Evolutionary conservation across 2,797 vertebrate genomes (phyloP).

Genomic region (Sebastes taczanowskii): DNA sequence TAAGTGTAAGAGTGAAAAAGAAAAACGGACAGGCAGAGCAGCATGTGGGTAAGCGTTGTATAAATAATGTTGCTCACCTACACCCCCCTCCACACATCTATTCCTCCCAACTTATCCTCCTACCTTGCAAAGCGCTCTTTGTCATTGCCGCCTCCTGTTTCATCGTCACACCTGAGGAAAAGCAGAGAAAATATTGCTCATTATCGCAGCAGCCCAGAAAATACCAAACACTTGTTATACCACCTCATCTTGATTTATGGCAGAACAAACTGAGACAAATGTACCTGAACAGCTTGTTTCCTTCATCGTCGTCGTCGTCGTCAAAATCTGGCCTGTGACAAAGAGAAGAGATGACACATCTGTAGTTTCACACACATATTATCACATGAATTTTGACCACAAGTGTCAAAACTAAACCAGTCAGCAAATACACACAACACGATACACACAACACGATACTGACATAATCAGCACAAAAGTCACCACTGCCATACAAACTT

Average conservation of each 20-base stretch:
- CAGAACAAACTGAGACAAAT: not conserved
- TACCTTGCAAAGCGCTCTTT: conserved; percentile 99
- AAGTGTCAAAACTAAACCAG: not conserved
- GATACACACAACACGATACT: not conserved
- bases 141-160: conserved; percentile 87
- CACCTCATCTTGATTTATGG: not conserved
- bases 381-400: not conserved
- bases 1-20: not conserved
- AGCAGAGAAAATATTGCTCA: not conserved
- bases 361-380: not conserved
- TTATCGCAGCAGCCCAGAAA: not conserved
- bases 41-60: not conserved
- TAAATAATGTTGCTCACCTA: not conserved
- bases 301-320: conserved; percentile 89
- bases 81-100: not conserved
- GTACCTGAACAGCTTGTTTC: conserved; percentile 94
- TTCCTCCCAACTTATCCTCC: conserved; percentile 57
- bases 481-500: conserved; percentile 60
- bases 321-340: conserved; percentile 91
- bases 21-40: not conserved
- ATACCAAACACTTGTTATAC: not conserved
- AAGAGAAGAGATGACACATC: not conserved
- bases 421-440: not conserved
- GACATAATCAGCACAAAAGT: not conserved
- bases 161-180: conserved; percentile 90